These are phyloP conservation scores for Sorex araneus DNA, from an alignment of 2,113 vertebrate genomes.

Conservation along the genomic window DNA sequence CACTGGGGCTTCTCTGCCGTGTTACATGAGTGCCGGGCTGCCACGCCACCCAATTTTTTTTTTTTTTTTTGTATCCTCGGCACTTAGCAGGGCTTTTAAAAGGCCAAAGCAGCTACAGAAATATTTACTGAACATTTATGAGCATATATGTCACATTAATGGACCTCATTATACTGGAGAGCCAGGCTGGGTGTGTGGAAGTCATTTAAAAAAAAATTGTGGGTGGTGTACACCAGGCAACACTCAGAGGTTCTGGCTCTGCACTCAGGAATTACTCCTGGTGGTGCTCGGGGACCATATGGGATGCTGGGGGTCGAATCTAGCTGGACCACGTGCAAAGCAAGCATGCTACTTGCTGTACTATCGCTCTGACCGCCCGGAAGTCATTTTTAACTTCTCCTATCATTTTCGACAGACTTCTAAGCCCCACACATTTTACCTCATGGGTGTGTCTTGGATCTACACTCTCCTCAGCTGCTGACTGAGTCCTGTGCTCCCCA, in stretches of 20 bases:
- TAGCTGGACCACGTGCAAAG: too few relatives aligned
- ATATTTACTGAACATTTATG: not conserved
- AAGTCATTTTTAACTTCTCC: constrained; percentile 30
- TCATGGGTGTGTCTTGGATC: not conserved
- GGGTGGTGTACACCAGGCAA: too few relatives aligned
- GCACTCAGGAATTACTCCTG: too few relatives aligned
- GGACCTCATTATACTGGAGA: not conserved
- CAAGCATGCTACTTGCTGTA: too few relatives aligned
- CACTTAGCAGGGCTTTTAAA: not conserved
- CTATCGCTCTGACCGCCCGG: not conserved
- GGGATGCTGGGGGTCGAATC: too few relatives aligned
- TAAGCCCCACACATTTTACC: not conserved
- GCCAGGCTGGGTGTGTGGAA: not conserved
- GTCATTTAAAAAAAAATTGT: too few relatives aligned
- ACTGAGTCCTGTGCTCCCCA: not conserved
- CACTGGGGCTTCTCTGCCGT: constrained; percentile 1
- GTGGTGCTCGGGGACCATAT: too few relatives aligned
- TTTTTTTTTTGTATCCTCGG: constrained; percentile 18
- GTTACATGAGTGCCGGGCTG: not conserved
- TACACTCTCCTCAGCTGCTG: not conserved
- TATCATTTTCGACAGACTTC: not conserved
- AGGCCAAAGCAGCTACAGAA: not conserved
- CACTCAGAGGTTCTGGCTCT: too few relatives aligned
- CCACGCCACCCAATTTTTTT: not conserved
- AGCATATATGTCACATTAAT: constrained; percentile 24